Evolutionary conservation across 1,140 invertebrate species (phyloP).

Genomic region (Theocolax elegans): DNA sequence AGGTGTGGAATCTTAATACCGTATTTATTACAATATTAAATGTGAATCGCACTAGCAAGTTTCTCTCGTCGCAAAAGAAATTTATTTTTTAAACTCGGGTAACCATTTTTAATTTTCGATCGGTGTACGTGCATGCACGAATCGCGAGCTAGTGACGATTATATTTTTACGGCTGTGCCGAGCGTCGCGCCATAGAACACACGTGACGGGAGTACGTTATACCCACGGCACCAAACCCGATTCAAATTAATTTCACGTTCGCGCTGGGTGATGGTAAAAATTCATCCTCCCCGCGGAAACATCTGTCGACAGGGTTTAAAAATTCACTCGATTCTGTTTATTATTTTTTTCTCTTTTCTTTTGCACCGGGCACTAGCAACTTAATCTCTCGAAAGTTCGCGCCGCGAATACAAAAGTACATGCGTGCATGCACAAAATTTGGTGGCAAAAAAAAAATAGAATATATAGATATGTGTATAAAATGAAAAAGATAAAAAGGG

Average conservation of each 20-base stretch:
- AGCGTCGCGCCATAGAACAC: background rate
- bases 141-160: slow-evolving; percentile 2
- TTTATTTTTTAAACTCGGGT: background rate
- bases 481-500: background rate
- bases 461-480: background rate
- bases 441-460: background rate
- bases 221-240: background rate
- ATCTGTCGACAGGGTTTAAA: slow-evolving; percentile 2
- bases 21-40: slow-evolving; percentile 9
- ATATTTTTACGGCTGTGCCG: background rate
- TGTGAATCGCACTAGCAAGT: background rate
- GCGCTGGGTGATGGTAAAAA: slow-evolving; percentile 6
- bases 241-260: slow-evolving; percentile 9
- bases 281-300: background rate
- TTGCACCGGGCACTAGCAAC: no score
- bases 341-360: background rate
- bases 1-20: slow-evolving; percentile 23
- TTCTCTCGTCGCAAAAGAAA: background rate
- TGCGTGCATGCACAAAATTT: background rate
- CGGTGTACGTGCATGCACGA: background rate
- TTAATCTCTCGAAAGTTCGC: no score
- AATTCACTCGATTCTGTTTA: slow-evolving; percentile 3
- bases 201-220: slow-evolving; percentile 8
- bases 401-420: no score
- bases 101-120: no score